Evolutionary conservation across 2,888 invertebrate genomes (phyloP).

Genomic region (Adelphocoris suturalis): DNA sequence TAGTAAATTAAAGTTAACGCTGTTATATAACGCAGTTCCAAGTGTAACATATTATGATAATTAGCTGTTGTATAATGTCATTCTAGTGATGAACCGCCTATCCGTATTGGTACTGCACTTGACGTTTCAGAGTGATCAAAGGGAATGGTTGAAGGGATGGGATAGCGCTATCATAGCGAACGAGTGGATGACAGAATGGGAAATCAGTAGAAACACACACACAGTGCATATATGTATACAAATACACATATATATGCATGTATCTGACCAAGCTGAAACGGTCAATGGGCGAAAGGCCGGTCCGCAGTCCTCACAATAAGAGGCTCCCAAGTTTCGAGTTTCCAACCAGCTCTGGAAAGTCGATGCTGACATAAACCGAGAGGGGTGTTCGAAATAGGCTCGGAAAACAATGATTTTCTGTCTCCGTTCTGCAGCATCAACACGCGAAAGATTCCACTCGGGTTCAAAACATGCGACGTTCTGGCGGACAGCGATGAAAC

Average conservation of each 20-base stretch:
- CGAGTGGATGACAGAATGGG: neutral
- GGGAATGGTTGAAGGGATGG: neutral
- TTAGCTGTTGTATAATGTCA: neutral
- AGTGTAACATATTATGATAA: neutral
- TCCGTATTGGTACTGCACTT: neutral
- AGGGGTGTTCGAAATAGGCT: neutral
- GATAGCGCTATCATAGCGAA: neutral
- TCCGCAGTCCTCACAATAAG: neutral
- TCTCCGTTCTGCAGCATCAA: neutral
- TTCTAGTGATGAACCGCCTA: neutral
- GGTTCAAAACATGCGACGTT: neutral
- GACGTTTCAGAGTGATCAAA: slow-evolving; percentile 13
- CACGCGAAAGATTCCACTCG: neutral
- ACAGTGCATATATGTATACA: neutral
- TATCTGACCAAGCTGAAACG: neutral
- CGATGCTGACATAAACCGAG: neutral
- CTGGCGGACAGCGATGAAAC: neutral
- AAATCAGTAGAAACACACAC: neutral
- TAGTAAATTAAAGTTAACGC: no score
- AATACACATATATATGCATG: no score
- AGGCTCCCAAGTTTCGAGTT: neutral
- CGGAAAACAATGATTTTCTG: neutral
- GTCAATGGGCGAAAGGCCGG: neutral
- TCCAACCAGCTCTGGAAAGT: neutral
- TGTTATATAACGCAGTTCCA: no score